Evolutionary conservation across 92 coral and sea anemone species (phyloP).

Genomic region (Desmophyllum pertusum): DNA sequence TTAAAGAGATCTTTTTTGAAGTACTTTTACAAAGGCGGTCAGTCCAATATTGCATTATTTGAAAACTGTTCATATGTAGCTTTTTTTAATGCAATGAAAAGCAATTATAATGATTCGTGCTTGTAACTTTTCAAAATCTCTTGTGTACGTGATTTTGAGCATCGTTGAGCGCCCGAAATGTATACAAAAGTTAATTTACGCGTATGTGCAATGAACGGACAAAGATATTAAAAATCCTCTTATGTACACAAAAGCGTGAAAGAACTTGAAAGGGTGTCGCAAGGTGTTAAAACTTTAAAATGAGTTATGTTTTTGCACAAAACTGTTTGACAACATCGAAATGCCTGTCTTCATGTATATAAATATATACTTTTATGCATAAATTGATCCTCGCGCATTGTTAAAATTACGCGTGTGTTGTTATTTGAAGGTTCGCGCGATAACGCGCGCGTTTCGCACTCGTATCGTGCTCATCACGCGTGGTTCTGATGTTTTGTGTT

Average conservation of each 20-base stretch:
- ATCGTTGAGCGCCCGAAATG: background rate
- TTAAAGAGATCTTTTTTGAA: background rate
- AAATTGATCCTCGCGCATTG: no score
- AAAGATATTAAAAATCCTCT: constrained; percentile 14
- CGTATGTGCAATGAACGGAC: background rate
- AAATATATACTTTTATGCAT: background rate
- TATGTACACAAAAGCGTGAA: constrained; percentile 13
- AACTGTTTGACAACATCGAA: background rate
- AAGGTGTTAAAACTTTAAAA: background rate
- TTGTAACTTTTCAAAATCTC: no score
- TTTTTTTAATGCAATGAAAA: background rate
- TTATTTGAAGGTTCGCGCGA: background rate
- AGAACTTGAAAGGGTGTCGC: no score
- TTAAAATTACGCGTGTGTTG: no score
- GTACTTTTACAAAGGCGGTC: background rate
- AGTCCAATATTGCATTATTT: background rate
- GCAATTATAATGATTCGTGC: background rate
- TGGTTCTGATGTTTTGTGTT: no score
- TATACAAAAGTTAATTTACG: background rate
- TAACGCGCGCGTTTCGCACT: no score
- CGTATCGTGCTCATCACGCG: no score
- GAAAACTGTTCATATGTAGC: background rate
- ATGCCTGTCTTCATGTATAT: background rate
- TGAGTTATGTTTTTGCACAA: background rate
- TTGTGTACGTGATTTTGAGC: background rate